phyloP scores from a whole-genome alignment of 2,888 invertebrate species.

The Atethmia centrago region DNA sequence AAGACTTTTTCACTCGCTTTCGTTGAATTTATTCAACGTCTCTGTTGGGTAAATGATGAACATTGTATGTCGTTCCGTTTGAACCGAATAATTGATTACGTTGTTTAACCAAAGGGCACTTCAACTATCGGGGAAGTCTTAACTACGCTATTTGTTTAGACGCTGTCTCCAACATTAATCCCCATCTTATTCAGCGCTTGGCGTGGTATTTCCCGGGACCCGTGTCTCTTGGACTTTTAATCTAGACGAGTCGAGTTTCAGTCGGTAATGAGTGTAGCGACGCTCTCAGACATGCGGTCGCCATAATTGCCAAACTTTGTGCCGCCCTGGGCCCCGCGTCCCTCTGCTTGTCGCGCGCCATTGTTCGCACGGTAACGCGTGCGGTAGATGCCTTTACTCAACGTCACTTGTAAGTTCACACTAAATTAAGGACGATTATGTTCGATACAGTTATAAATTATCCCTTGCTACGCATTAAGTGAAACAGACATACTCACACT shows the following conservation, averaged over 20 bases:
- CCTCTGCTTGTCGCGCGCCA: slow-evolving; percentile 85
- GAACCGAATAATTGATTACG: slow-evolving; percentile 64
- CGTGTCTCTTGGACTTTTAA: slow-evolving; percentile 86
- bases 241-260: slow-evolving; percentile 87
- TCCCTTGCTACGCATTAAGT: slow-evolving; percentile 29
- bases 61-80: slow-evolving; percentile 41
- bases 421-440: slow-evolving; percentile 66
- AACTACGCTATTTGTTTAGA: slow-evolving; percentile 74
- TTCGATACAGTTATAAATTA: slow-evolving; percentile 66
- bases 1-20: slow-evolving; percentile 56
- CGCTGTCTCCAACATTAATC: slow-evolving; percentile 74
- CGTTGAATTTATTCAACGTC: slow-evolving; percentile 29
- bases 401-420: slow-evolving; percentile 73
- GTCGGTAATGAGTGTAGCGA: slow-evolving; percentile 89
- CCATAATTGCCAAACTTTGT: slow-evolving; percentile 90
- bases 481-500: background rate
- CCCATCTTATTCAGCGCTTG: slow-evolving; percentile 71
- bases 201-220: slow-evolving; percentile 73
- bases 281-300: slow-evolving; percentile 90
- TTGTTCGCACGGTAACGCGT: slow-evolving; percentile 87
- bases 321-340: slow-evolving; percentile 80
- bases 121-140: slow-evolving; percentile 72
- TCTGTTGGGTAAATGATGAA: slow-evolving; percentile 42
- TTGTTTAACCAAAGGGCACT: slow-evolving; percentile 69
- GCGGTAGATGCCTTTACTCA: slow-evolving; percentile 80